These are phyloP conservation scores for Petrolisthes cinctipes DNA, from an alignment of 2,888 invertebrate species.

Conservation along the genomic window DNA sequence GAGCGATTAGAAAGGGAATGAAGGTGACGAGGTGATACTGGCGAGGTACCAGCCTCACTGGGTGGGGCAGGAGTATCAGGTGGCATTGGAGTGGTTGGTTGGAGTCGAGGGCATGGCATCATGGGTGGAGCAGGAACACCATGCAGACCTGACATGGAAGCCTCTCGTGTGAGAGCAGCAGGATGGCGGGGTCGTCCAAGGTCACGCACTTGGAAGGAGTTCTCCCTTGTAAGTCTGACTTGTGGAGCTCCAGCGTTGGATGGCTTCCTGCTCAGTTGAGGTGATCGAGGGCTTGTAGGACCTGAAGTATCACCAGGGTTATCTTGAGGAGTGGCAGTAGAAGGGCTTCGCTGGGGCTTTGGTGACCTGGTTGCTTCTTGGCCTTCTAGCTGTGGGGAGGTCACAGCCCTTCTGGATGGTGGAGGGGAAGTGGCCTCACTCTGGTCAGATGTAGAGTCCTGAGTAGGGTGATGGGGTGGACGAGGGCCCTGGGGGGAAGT, in stretches of 20 bases:
- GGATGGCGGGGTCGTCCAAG: conserved; percentile 28
- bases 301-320: conserved; percentile 26
- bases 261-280: conserved; percentile 43
- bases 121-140: conserved; percentile 26
- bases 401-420: conserved; percentile 36
- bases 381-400: conserved; percentile 51
- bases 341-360: conserved; percentile 41
- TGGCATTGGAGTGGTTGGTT: not conserved
- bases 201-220: conserved; percentile 47
- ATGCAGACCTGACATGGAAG: conserved; percentile 51
- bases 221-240: conserved; percentile 31
- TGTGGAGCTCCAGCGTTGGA: conserved; percentile 42
- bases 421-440: conserved; percentile 46
- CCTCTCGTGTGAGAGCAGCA: conserved; percentile 42
- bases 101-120: conserved; percentile 41
- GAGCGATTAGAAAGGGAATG: not conserved
- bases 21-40: conserved; percentile 42
- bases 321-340: conserved; percentile 23
- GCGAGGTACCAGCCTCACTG: conserved; percentile 34
- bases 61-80: conserved; percentile 29
- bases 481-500: conserved; percentile 54
- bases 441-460: conserved; percentile 55
- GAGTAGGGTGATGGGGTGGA: conserved; percentile 28
- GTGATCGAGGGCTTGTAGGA: conserved; percentile 27
- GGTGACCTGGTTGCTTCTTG: conserved; percentile 55